Evolutionary conservation across 2,113 vertebrate genomes (phyloP).

Genomic region (Triplophysa rosa): DNA sequence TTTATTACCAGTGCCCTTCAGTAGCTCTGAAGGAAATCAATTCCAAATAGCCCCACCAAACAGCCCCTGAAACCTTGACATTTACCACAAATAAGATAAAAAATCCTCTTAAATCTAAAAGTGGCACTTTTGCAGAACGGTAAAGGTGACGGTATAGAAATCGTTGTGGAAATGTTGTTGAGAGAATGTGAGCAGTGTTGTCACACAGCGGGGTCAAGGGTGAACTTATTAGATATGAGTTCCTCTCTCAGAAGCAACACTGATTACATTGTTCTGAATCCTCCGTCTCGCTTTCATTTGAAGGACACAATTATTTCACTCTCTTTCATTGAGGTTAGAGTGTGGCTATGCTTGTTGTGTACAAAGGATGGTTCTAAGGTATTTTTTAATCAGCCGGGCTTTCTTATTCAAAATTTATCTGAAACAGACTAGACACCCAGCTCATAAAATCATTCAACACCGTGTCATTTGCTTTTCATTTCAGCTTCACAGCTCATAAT

Average conservation of each 20-base stretch:
- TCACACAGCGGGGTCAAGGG: conserved; percentile 59
- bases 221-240: conserved; percentile 67
- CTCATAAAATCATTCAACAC: conserved; percentile 46
- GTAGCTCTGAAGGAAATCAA: conserved; percentile 52
- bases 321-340: conserved; percentile 29
- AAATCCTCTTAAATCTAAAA: conserved; percentile 57
- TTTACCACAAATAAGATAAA: conserved; percentile 57
- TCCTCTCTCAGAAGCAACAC: conserved; percentile 48
- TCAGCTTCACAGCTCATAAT: conserved; percentile 49
- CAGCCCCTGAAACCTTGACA: conserved; percentile 60
- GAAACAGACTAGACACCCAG: conserved; percentile 38
- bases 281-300: conserved; percentile 48
- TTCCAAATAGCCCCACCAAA: conserved; percentile 55
- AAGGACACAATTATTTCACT: conserved; percentile 49
- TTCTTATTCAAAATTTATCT: conserved; percentile 50
- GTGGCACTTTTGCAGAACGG: conserved; percentile 57
- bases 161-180: conserved; percentile 34
- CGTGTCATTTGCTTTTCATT: conserved; percentile 48
- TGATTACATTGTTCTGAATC: conserved; percentile 64
- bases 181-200: conserved; percentile 39
- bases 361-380: conserved; percentile 37
- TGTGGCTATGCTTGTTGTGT: conserved; percentile 41
- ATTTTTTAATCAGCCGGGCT: conserved; percentile 50
- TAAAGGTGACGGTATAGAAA: conserved; percentile 57
- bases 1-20: conserved; percentile 52